Base-by-base conservation (phyloP, 53 echinoderm and acorn worm genomes). In the Zoroaster sp. region DNA sequence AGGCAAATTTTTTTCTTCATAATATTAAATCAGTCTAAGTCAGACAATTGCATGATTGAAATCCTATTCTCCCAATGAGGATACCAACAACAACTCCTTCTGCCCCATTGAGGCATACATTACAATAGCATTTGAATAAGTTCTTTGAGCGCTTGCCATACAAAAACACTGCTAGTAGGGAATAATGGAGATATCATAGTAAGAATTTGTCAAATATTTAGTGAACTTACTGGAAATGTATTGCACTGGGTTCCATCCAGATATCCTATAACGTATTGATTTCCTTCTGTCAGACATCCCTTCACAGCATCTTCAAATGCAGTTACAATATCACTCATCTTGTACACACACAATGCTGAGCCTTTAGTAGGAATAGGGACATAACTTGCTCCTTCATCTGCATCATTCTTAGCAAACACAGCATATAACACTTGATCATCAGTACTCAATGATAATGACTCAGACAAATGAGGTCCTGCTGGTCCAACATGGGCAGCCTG, bases 301-400 rank as follows among this genome's bases (percentile, higher is more conserved):
- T 42, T 4, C 5, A 77, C 70, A 53, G 91, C 89, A 31, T 77
- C 89, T 36, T 38, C 14, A 66, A 94, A 89, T 12, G 77, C 87
- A 34, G 83, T 83, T 77, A 71, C 85, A 14, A 94, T 77, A 75
- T 82, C 85, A 39, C 68, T 76, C 94, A 94, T 88, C 69, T 90
- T 88, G 66, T 83, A 94, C 3, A 94, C 23, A 89, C 94, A 94
- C 43, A 94, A 51, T n/a, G 92, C 94, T 38, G 94, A 94, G 66
- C 77, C 46, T 32, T 33, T 72, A 20, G 21, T 53, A 30, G 87
- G 87, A 46, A 20, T 15, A 3, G n/a, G 36, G 4, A 49, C 34
- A 15, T 71, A 72, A 73, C n/a, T 23, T 3, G 6, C 23, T 4
- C 4, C 25, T 28, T 39, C 2, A 14, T 17, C 45, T 80, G 3